Evolutionary conservation across 2,797 vertebrate genomes (phyloP), one percentile per base, ranked within the genome.

Genomic region (Xerus rutilus): DNA sequence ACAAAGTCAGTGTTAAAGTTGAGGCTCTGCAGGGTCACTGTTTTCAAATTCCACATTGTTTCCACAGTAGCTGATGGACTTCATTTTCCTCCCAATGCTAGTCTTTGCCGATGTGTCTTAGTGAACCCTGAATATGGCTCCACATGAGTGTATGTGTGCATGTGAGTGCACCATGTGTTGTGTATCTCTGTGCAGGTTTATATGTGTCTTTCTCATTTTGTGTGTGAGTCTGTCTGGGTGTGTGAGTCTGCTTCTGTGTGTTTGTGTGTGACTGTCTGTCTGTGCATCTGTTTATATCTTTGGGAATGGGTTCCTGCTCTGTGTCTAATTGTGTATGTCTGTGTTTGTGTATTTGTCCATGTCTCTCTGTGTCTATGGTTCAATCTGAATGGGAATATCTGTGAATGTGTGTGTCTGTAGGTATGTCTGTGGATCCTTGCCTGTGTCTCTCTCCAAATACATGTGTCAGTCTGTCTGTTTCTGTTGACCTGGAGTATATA

Each of bases 11-110:
- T 81, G 2, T 45, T 77, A 62, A 20, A 87, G 43, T 79, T 57
- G 54, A 93, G 64, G 7, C n/a, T 89, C 20, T 89, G 84, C 20
- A 25, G 5, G 94, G 45, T 72, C 57, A n/a, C 57, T 62, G 23
- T 12, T 86, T 86, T 87, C 81, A 90, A 74, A 89, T 62, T 49
- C 59, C 39, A 32, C 73, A 18, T 64, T 81, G 39, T 85, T 90
- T 81, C 20, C 30, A 54, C 70, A 84, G 14, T 45, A 64, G 67
- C 35, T 45, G 23, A 47, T 0, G 14, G 17, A 52, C n/a, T 52
- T 87, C 21, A 32, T 39, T 21, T 49, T 89, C 28, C 28, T 52
- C 30, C 32, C 12, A 39, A 13, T 28, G 21, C 49, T 67, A 39
- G 14, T 30, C 45, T 64, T 78, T 86, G 73, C 23, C 39, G 6